Conservation (phyloP, 2,797 vertebrate genomes). For the Nasua narica region DNA sequence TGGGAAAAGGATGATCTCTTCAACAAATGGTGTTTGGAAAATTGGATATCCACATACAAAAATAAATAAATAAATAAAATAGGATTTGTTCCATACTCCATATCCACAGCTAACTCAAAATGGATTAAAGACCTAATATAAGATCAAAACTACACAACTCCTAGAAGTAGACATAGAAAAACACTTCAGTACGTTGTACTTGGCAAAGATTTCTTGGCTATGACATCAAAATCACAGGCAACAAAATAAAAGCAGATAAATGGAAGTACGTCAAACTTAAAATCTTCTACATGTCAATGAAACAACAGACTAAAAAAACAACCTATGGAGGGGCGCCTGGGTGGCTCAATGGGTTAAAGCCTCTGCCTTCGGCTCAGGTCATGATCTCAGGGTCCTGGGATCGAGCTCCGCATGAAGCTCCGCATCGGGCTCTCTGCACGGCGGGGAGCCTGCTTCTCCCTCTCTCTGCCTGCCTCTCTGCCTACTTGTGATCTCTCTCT, state of each 20-base stretch:
- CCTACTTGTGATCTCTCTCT: too few species aligned
- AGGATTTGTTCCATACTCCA: neutral
- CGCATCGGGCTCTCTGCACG: too few species aligned
- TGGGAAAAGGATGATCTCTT: neutral
- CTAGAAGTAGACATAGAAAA: neutral
- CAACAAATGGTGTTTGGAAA: neutral
- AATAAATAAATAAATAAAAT: neutral
- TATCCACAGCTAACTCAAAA: neutral
- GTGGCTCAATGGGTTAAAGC: too few species aligned
- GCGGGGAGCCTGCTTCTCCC: too few species aligned
- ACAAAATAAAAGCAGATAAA: neutral
- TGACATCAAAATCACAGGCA: neutral
- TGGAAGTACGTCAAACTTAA: neutral
- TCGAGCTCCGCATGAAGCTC: too few species aligned
- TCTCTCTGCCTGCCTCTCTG: too few species aligned
- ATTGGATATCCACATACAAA: neutral
- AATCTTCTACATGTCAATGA: neutral
- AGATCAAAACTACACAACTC: neutral
- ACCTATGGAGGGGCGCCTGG: too few species aligned
- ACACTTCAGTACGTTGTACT: neutral
- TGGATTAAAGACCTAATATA: neutral
- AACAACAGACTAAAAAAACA: neutral
- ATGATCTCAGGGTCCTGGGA: too few species aligned
- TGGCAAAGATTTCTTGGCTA: neutral
- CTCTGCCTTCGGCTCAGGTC: too few species aligned